Percentiles rank a stretch among this genome's conserved stretches.
Evolutionary conservation across 64 coral and sea anemone species (phyloP).

Genomic region (Actinia tenebrosa): DNA sequence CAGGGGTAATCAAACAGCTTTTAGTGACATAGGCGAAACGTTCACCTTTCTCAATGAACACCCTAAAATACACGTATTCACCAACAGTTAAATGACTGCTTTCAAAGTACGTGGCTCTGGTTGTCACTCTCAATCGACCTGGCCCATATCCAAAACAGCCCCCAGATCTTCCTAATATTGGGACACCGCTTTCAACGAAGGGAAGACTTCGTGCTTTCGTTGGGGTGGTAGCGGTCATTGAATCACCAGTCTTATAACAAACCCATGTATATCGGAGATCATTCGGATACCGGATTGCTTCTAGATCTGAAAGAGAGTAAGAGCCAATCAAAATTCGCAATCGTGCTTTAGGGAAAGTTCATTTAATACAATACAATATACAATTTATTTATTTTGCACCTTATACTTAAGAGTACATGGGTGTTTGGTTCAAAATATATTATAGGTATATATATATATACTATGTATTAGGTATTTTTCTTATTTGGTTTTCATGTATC

Average conservation of each 20-base stretch:
- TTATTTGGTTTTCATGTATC: no score
- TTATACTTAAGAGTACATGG: no score
- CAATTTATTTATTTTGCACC: no score
- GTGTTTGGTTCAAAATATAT: no score
- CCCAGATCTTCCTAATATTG: neutral
- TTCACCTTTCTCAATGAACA: neutral
- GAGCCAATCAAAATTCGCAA: neutral
- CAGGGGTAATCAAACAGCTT: neutral
- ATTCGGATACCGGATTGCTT: neutral
- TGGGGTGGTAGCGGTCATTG: neutral
- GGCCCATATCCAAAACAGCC: neutral
- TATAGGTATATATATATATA: no score
- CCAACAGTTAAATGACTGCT: neutral
- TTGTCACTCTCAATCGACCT: neutral
- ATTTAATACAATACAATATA: no score
- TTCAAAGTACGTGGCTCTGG: neutral
- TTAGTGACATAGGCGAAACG: neutral
- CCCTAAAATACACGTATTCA: neutral
- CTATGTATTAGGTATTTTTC: no score
- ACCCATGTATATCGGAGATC: slow-evolving; percentile 2
- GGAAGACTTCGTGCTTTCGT: neutral
- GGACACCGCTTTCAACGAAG: neutral
- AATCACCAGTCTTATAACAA: neutral
- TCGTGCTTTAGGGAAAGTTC: neutral
- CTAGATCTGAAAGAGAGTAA: neutral